phyloP scores from a whole-genome alignment of 2,113 vertebrate species.

The Cyrtonyx montezumae region DNA sequence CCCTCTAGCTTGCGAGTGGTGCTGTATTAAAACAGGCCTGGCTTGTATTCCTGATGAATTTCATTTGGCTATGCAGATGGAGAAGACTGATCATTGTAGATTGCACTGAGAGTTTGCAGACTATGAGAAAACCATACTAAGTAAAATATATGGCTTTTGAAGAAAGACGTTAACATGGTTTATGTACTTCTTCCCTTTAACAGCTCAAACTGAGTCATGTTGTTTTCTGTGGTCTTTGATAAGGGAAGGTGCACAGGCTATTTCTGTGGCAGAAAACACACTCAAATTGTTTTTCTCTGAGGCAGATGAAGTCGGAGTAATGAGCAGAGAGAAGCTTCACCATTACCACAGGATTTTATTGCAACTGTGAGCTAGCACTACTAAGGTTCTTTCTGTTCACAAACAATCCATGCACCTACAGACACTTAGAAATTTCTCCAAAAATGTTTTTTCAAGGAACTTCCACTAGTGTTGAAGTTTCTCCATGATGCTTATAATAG shows the following conservation, averaged over 20 bases:
- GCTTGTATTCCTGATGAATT: not conserved
- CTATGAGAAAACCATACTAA: not conserved
- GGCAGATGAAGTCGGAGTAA: not conserved
- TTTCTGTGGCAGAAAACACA: not conserved
- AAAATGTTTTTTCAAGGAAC: not conserved
- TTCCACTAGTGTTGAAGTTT: not conserved
- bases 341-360: not conserved
- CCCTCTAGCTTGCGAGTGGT: not conserved
- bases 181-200: not conserved
- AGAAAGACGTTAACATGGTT: not conserved
- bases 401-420: not conserved
- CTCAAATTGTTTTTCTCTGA: not conserved
- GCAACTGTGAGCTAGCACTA: not conserved
- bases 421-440: not conserved
- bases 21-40: not conserved
- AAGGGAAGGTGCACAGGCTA: not conserved
- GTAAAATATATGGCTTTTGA: not conserved
- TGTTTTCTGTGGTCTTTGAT: not conserved
- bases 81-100: not conserved
- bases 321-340: not conserved
- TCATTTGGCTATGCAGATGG: not conserved
- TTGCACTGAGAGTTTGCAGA: not conserved
- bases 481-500: not conserved
- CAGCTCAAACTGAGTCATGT: not conserved
- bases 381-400: not conserved